Evolutionary conservation across 2,797 vertebrate genomes (phyloP).

Genomic region (Nasua narica): DNA sequence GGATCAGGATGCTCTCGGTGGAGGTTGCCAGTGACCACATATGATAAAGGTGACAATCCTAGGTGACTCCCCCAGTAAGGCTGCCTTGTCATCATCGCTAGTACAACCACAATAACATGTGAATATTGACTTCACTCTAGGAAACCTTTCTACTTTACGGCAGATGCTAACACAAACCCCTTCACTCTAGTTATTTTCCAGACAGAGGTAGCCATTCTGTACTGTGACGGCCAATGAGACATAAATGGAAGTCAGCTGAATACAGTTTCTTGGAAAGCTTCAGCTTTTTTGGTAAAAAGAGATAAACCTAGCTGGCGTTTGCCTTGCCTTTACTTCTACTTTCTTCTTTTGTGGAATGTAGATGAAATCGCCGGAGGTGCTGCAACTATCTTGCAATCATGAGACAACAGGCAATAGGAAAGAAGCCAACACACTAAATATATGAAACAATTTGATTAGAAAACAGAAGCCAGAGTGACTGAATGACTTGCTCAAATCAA

Average conservation of each 20-base stretch:
- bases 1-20: background rate
- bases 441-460: background rate
- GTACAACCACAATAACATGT: background rate
- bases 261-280: background rate
- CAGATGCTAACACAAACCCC: background rate
- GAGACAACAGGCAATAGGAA: background rate
- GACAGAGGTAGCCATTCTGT: background rate
- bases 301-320: background rate
- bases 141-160: background rate
- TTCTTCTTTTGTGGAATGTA: background rate
- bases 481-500: background rate
- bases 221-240: background rate
- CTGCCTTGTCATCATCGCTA: background rate
- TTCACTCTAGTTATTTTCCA: slow-evolving; percentile 14
- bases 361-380: background rate
- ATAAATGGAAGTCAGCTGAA: background rate
- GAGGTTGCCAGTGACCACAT: background rate
- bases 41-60: background rate
- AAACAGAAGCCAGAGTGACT: background rate
- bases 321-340: background rate
- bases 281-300: background rate
- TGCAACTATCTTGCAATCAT: background rate
- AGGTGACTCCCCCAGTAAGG: background rate
- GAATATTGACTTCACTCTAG: background rate
- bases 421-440: background rate